Percentiles rank a stretch among this genome's conserved stretches.
These are phyloP conservation scores for Phalacrocorax brasilianus DNA, from an alignment of 2,113 vertebrate genomes.

Conservation along the genomic window DNA sequence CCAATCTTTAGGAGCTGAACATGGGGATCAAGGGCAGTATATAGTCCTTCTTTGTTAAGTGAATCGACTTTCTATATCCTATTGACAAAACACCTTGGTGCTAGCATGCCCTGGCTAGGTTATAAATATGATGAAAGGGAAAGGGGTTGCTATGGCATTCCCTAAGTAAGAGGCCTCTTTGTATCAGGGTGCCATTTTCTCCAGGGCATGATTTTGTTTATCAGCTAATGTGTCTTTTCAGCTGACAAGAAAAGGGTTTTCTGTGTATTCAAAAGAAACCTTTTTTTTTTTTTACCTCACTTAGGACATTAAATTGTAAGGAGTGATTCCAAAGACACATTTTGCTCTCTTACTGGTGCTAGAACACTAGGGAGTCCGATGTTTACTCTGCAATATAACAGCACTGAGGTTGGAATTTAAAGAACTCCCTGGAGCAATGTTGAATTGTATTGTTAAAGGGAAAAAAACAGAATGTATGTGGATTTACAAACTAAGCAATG, in stretches of 20 bases:
- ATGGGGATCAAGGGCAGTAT: not conserved
- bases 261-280: not conserved
- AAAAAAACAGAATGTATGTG: constrained; percentile 66
- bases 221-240: constrained; percentile 66
- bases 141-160: constrained; percentile 38
- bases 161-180: constrained; percentile 22
- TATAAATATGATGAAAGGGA: constrained; percentile 34
- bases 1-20: not conserved
- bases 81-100: constrained; percentile 78
- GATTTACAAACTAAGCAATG: constrained; percentile 49
- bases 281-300: constrained; percentile 82
- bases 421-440: constrained; percentile 37
- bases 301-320: constrained; percentile 71
- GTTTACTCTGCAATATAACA: constrained; percentile 52
- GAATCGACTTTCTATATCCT: constrained; percentile 25
- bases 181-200: constrained; percentile 37
- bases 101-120: constrained; percentile 74
- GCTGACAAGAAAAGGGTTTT: constrained; percentile 32
- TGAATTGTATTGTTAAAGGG: constrained; percentile 65
- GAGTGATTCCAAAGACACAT: constrained; percentile 64
- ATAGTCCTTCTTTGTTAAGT: constrained; percentile 2
- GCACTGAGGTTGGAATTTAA: constrained; percentile 54
- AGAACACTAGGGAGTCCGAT: constrained; percentile 54
- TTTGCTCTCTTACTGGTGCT: constrained; percentile 66
- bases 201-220: constrained; percentile 46